phyloP scores from a whole-genome alignment of 2,113 vertebrate species.

The Cariama cristata region DNA sequence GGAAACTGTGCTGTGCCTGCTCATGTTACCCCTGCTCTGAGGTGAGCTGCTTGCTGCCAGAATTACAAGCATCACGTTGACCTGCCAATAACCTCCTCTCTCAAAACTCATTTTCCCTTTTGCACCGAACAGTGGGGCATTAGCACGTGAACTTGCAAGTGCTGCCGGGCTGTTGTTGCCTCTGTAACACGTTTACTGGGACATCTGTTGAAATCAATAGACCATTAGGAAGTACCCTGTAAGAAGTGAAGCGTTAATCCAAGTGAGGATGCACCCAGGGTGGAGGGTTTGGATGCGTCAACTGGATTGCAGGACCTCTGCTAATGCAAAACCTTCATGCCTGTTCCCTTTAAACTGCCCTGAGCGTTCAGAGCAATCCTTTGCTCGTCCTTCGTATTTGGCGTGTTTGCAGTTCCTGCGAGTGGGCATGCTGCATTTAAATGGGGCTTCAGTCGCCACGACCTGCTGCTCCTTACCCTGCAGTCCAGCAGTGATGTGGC shows the following conservation, averaged over 20 bases:
- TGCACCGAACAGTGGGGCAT: background rate
- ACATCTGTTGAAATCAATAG: slow-evolving; percentile 1
- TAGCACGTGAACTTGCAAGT: background rate
- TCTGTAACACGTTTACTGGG: background rate
- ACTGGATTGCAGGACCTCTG: background rate
- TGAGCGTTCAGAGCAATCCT: background rate
- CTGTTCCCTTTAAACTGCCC: background rate
- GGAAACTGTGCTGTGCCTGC: background rate
- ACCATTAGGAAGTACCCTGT: background rate
- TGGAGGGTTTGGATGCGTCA: background rate
- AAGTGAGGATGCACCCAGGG: background rate
- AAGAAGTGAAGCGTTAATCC: background rate
- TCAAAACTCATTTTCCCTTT: background rate
- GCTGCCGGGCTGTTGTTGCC: background rate
- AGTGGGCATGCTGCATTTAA: background rate
- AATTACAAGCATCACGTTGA: background rate
- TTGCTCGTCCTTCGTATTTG: background rate
- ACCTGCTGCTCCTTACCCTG: background rate
- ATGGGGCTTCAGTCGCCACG: background rate
- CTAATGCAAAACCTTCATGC: background rate
- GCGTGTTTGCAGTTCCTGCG: background rate
- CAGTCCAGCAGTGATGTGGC: background rate
- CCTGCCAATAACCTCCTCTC: background rate
- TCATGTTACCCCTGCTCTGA: background rate
- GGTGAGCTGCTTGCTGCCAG: background rate